A percentile compares a stretch with the other conserved stretches of the same genome.
These are phyloP conservation scores for Palythoa caribaeorum DNA, from an alignment of 92 coral and sea anemone genomes.

Conservation along the genomic window DNA sequence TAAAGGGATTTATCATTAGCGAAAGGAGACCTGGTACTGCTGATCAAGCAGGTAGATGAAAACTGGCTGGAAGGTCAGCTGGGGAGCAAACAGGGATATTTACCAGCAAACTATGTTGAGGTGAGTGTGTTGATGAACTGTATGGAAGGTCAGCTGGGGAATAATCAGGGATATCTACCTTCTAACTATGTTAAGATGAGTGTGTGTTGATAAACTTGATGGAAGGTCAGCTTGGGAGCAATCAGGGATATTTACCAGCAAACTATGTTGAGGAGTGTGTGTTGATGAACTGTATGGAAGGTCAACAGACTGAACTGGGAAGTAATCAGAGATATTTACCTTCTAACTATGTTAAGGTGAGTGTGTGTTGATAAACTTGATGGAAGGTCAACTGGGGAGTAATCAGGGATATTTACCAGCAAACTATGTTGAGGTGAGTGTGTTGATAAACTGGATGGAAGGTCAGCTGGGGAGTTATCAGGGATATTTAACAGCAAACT, in stretches of 20 bases:
- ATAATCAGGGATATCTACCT: conserved; percentile 65
- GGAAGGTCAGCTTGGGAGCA: conserved; percentile 75
- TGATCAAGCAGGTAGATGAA: conserved; percentile 89
- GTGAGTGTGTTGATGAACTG: conserved; percentile 58
- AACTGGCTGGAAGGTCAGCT: conserved; percentile 94
- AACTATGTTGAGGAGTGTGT: no score
- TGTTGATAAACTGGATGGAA: conserved; percentile 67
- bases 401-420: conserved; percentile 58
- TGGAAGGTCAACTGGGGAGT: background rate
- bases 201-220: conserved; percentile 55
- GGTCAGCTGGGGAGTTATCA: conserved; percentile 67
- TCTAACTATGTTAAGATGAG: conserved; percentile 90
- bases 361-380: background rate
- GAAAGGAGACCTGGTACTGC: conserved; percentile 86
- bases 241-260: background rate
- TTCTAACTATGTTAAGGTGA: no score
- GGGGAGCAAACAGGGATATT: conserved; percentile 84
- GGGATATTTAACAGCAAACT: background rate
- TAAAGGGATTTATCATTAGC: conserved; percentile 82
- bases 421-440: conserved; percentile 86
- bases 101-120: conserved; percentile 97
- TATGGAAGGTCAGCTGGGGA: conserved; percentile 83
- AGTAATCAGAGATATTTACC: background rate
- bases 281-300: background rate
- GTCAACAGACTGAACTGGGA: no score